Evolutionary conservation across 2,797 vertebrate species (phyloP).

Genomic region (Ammospiza maritima): DNA sequence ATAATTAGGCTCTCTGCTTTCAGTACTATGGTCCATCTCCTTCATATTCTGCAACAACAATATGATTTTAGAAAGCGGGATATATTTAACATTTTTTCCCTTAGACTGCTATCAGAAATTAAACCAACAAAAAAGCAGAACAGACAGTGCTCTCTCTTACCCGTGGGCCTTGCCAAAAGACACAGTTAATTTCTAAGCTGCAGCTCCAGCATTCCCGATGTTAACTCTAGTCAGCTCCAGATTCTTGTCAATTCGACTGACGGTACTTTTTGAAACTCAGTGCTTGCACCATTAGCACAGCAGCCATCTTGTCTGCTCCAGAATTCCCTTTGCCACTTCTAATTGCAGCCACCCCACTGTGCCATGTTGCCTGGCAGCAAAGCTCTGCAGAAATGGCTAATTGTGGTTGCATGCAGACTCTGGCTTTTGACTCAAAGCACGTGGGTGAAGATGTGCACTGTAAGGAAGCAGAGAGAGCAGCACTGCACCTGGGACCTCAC

Average conservation of each 20-base stretch:
- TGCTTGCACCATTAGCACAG: neutral
- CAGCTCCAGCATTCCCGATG: neutral
- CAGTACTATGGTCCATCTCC: neutral
- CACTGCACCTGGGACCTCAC: neutral
- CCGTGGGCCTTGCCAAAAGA: constrained; percentile 29
- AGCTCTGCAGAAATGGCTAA: neutral
- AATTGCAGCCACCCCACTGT: neutral
- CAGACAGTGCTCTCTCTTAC: neutral
- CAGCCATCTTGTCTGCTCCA: neutral
- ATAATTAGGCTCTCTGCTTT: constrained; percentile 3
- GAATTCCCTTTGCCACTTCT: neutral
- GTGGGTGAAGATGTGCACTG: neutral
- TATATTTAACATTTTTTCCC: constrained; percentile 47
- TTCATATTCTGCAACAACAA: constrained; percentile 9
- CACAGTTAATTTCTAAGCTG: neutral
- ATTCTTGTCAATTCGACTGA: neutral
- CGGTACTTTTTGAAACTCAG: neutral
- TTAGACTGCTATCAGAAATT: constrained; percentile 46
- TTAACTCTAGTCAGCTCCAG: neutral
- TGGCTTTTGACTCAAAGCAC: accelerated
- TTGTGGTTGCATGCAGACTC: neutral
- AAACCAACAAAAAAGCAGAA: constrained; percentile 29
- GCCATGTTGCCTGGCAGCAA: neutral
- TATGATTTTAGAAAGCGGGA: constrained; percentile 26
- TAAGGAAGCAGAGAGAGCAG: neutral